Base-by-base conservation (phyloP, 53 echinoderm and acorn worm species). In the Apostichopus leukothele region DNA sequence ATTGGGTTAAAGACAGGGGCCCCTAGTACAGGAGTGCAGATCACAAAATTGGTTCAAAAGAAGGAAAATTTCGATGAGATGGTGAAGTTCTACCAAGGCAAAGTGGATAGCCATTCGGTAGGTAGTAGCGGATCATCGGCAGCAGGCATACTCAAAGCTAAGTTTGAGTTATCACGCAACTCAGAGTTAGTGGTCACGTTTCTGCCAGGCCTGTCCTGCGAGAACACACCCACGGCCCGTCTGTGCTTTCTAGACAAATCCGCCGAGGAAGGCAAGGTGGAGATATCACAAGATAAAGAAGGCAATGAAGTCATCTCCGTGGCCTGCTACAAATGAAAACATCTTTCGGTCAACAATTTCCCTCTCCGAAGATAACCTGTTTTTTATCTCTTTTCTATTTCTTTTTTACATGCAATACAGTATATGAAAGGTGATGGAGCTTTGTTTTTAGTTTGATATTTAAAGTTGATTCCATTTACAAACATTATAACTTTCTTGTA, bases 1-100 rank as follows among this genome's bases (percentile, higher is more conserved):
- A 93, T 92, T 89, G 98, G 94, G 8, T 76, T 98, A 71, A 92
- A 91, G 73, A 93, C 92, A 6, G 98, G 94, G 52, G 91, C 92
- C 51, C 89, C 92, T n/a, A 74, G 89, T 52, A 86, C 93, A 0
- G 95, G 98, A 11, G 98, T 95, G 1, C 94, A 94, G 67, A 84
- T 95, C n/a, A 81, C 94, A 19, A 93, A 91, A 53, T 88, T 98
- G 26, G 95, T 95, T 53, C 86, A 89, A 50, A 90, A 94, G 77
- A 66, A 90, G 51, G 74, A 50, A 9, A 94, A 88, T 73, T 95
- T 94, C 83, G 93, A 94, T 26, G 75, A 25, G 75, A 95, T 95
- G 95, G 92, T 95, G 57, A 57, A 93, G 52, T 98, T 98, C 78
- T 97, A 98, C 76, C 74, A 90, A 20, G 92, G 91, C 73, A 87